Evolutionary conservation across 2,888 invertebrate genomes (phyloP).

Genomic region (Priocnemis perturbator): DNA sequence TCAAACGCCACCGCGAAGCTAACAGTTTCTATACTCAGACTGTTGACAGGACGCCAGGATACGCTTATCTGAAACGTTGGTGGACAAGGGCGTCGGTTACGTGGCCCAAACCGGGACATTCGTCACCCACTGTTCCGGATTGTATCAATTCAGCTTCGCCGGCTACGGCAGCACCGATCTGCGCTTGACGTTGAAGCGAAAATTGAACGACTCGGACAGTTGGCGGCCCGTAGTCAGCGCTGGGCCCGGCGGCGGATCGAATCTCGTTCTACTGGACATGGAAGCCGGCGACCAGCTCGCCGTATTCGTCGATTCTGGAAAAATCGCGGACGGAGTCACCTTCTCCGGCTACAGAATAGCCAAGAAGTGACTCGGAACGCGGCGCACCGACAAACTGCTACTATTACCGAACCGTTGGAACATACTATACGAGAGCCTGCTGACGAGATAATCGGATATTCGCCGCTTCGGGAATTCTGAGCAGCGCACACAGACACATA

Average conservation of each 20-base stretch:
- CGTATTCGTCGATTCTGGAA: conserved; percentile 70
- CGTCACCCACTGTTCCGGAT: conserved; percentile 75
- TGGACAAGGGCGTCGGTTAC: conserved; percentile 75
- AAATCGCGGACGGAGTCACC: conserved; percentile 63
- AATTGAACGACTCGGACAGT: conserved; percentile 61
- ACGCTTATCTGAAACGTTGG: conserved; percentile 58
- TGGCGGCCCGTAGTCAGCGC: conserved; percentile 63
- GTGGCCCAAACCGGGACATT: conserved; percentile 74
- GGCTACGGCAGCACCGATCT: conserved; percentile 69
- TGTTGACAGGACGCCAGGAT: background rate
- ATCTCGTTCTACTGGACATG: conserved; percentile 69
- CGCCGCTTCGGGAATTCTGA: conserved; percentile 13
- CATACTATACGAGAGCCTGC: background rate
- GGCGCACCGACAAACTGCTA: conserved; percentile 2
- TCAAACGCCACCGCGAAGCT: no score
- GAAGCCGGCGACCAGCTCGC: conserved; percentile 73
- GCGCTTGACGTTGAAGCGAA: conserved; percentile 67
- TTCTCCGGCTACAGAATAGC: conserved; percentile 73
- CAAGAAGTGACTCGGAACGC: conserved; percentile 62
- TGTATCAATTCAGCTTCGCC: conserved; percentile 75
- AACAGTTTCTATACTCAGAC: background rate
- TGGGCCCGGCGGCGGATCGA: conserved; percentile 71
- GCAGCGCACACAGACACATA: no score
- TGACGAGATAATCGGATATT: conserved; percentile 18
- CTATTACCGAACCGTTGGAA: conserved; percentile 15